phyloP scores from a whole-genome alignment of 2,113 vertebrate species.

The Heteronetta atricapilla region DNA sequence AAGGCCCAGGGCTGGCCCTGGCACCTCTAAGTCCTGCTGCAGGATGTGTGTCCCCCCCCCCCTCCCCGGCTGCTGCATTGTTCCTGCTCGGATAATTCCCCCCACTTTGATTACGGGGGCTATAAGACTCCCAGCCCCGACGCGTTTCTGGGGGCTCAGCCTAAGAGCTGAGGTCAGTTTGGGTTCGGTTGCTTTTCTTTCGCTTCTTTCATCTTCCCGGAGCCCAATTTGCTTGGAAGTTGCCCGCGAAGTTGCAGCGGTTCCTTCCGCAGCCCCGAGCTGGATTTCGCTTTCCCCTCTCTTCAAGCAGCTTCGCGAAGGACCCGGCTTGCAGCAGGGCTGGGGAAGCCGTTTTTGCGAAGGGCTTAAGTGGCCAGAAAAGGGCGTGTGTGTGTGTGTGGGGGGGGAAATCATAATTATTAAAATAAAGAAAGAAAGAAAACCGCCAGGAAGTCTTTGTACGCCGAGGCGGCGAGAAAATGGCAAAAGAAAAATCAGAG shows the following conservation, averaged over 20 bases:
- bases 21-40: neutral
- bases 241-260: neutral
- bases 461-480: neutral
- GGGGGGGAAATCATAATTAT: too few species aligned
- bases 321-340: neutral
- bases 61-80: neutral
- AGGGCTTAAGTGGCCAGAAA: neutral
- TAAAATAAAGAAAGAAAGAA: too few species aligned
- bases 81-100: neutral
- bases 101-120: neutral
- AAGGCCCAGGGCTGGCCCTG: neutral
- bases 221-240: neutral
- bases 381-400: neutral
- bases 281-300: neutral
- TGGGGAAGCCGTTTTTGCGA: neutral
- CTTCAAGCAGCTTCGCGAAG: neutral
- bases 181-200: too few species aligned
- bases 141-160: neutral
- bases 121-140: neutral
- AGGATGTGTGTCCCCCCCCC: neutral
- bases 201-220: neutral
- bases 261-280: neutral
- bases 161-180: neutral
- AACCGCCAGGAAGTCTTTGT: too few species aligned
- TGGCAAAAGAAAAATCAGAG: neutral